Evolutionary conservation across 2,797 vertebrate species (phyloP), one percentile per base, ranked within the genome.

Genomic region (Nasua narica): DNA sequence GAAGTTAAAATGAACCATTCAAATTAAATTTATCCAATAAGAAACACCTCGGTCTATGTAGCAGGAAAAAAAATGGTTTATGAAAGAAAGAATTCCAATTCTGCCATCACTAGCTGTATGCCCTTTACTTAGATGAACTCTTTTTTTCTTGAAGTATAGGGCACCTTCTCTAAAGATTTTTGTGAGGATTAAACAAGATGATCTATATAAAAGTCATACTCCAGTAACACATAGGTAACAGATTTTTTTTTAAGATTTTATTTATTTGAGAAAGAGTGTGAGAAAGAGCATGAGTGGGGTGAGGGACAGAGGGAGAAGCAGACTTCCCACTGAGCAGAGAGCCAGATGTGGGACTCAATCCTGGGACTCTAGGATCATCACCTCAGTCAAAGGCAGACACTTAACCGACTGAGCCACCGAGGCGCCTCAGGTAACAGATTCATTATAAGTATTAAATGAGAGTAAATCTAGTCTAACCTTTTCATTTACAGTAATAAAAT

Each of bases 151-250:
- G 9, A 87, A 16, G 23, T 25, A 70, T 82, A 18, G 54, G 69
- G 81, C 2, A 88, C 3, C 3, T 88, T 35, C 29, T 78, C 19
- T 40, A 72, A 90, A 72, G 19, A 25, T 83, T 90, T 69, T 29
- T 90, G 65, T 86, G 35, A 94, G 86, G 40, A 97, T 92, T 58
- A 87, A 95, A 93, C 50, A 92, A 72, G 58, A 62, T 21, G 27
- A 77, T 50, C 90, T 90, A 85, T 35, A 86, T 32, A 90, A 83
- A 91, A 94, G 81, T 14, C 50, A 91, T 87, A 82, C 1, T 70
- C 8, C 6, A 77, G 11, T 78, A 95, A 72, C 3, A 9, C 84
- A 74, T 19, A 82, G 72, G 67, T 43, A 94, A 91, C 0, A 94
- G 62, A 81, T 74, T 62, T 15, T 62, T 65, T 65, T n/a, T 58